Conservation (phyloP, 2,888 invertebrate genomes). For the Tenthredo livida region DNA sequence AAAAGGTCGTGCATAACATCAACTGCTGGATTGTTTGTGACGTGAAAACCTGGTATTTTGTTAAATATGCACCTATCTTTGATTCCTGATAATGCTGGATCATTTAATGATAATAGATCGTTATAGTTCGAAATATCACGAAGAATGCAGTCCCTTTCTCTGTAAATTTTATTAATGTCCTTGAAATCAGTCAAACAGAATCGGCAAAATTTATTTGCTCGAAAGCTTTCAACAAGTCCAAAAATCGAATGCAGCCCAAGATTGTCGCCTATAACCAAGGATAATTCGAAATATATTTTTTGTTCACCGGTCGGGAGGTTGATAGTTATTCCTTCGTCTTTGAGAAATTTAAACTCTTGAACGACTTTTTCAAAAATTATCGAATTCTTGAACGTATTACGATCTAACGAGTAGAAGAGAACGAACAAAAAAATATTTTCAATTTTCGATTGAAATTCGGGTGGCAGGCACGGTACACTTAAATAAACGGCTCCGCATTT, state of each 20-base stretch:
- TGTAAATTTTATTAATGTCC: neutral
- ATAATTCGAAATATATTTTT: conserved; percentile 44
- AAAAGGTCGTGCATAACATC: no score
- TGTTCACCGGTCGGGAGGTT: conserved; percentile 15
- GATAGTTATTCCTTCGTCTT: neutral
- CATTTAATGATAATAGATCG: no score
- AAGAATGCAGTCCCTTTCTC: neutral
- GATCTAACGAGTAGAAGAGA: neutral
- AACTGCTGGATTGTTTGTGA: no score
- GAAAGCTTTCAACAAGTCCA: conserved; percentile 11
- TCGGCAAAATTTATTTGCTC: conserved; percentile 1
- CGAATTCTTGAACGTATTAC: neutral
- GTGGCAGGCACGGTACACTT: neutral
- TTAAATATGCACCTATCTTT: neutral
- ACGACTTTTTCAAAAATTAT: conserved; percentile 1
- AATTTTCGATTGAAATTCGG: conserved; percentile 1
- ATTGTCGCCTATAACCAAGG: conserved; percentile 30
- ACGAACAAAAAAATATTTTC: conserved; percentile 6
- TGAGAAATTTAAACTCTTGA: neutral
- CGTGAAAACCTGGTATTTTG: no score
- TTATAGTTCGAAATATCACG: neutral
- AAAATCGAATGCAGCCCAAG: neutral
- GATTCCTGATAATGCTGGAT: neutral
- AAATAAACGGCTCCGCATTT: conserved; percentile 5
- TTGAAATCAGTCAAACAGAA: neutral